phyloP scores from a whole-genome alignment of 2,888 invertebrate species.

The Thereva nobilitata region DNA sequence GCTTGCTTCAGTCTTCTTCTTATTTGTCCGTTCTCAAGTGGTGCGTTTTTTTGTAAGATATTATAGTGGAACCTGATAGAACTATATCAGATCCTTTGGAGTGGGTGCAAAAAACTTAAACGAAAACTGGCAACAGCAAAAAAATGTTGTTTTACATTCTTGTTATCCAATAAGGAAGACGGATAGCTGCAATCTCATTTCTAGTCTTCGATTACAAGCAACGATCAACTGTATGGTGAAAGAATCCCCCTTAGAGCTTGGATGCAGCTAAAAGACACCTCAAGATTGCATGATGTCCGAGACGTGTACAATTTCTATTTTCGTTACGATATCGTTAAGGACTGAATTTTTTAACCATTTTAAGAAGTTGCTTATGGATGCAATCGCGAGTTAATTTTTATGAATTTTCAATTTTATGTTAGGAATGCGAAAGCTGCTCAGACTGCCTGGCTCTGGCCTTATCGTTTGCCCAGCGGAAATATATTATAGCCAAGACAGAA shows the following conservation, averaged over 20 bases:
- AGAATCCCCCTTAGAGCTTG: conserved; percentile 22
- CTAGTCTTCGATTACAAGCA: conserved; percentile 22
- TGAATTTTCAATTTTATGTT: conserved; percentile 29
- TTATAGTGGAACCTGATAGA: conserved; percentile 10
- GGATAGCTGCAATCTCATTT: conserved; percentile 40
- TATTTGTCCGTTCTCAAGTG: conserved; percentile 17
- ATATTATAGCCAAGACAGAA: too few species aligned
- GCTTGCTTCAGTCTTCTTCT: conserved; percentile 11
- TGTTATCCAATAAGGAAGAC: conserved; percentile 40
- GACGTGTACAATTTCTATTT: conserved; percentile 15
- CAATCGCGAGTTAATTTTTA: conserved; percentile 29
- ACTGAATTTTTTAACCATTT: conserved; percentile 34
- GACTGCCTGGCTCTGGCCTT: conserved; percentile 18
- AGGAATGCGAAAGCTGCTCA: conserved; percentile 28
- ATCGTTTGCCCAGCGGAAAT: neutral
- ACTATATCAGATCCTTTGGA: conserved; percentile 27
- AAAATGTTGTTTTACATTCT: conserved; percentile 40
- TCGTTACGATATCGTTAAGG: conserved; percentile 28
- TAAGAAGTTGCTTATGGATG: conserved; percentile 26
- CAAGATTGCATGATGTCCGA: conserved; percentile 30
- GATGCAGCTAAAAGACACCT: conserved; percentile 29
- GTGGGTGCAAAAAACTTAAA: conserved; percentile 26
- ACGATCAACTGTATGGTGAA: neutral
- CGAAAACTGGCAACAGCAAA: conserved; percentile 27
- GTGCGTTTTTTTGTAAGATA: conserved; percentile 3